These are phyloP conservation scores for Bombus haemorrhoidalis DNA, from an alignment of 1,140 invertebrate species.

Conservation along the genomic window DNA sequence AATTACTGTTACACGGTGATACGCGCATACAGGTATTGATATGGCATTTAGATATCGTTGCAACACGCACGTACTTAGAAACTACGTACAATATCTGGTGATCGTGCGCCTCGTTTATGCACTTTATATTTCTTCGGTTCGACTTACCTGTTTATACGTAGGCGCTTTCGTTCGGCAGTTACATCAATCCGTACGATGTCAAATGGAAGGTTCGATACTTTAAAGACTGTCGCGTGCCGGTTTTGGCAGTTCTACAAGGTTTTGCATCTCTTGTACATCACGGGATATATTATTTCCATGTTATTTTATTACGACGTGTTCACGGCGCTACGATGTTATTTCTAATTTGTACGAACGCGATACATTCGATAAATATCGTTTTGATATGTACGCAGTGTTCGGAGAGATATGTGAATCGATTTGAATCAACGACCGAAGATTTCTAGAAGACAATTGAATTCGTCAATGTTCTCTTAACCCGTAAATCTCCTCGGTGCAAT, in stretches of 20 bases:
- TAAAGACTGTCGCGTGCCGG: slow-evolving; percentile 14
- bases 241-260: neutral
- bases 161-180: slow-evolving; percentile 24
- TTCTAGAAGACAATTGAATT: slow-evolving; percentile 3
- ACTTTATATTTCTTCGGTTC: neutral
- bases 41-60: slow-evolving; percentile 63
- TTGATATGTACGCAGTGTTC: slow-evolving; percentile 43
- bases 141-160: neutral
- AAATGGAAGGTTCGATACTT: slow-evolving; percentile 20
- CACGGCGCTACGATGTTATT: neutral
- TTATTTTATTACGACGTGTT: neutral
- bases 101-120: neutral
- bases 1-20: slow-evolving; percentile 53
- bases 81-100: neutral
- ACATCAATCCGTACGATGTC: slow-evolving; percentile 6
- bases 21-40: slow-evolving; percentile 68
- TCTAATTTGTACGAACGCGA: slow-evolving; percentile 42
- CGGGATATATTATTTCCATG: neutral
- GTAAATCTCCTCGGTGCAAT: neutral
- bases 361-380: slow-evolving; percentile 15
- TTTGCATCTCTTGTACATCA: too few relatives aligned
- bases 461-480: neutral
- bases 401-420: slow-evolving; percentile 40
- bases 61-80: slow-evolving; percentile 43
- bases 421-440: slow-evolving; percentile 11